Evolutionary conservation across 2,113 vertebrate species (phyloP).

Genomic region (Orcinus orca): DNA sequence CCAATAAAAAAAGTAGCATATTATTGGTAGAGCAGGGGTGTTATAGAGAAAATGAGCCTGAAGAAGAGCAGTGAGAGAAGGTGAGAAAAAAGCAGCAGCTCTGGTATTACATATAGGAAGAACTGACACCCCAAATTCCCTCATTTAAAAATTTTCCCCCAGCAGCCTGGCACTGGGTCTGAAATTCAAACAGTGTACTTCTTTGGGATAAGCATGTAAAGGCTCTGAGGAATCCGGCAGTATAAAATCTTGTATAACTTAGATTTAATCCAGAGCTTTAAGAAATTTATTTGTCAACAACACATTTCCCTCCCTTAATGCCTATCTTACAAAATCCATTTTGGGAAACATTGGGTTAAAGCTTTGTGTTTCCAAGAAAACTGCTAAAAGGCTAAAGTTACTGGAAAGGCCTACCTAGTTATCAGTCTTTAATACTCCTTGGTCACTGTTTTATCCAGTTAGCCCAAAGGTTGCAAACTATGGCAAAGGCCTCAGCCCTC

Average conservation of each 20-base stretch:
- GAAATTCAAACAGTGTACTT: not conserved
- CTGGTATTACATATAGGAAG: not conserved
- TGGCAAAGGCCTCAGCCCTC: not conserved
- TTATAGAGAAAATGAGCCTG: not conserved
- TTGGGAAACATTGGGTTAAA: not conserved
- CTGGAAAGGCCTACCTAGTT: not conserved
- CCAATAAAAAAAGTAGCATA: not conserved
- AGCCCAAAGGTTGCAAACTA: not conserved
- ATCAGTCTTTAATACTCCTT: not conserved
- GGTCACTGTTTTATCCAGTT: not conserved
- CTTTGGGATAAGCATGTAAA: not conserved
- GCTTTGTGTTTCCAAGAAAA: not conserved
- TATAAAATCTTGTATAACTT: not conserved
- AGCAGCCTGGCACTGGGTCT: not conserved
- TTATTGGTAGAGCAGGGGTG: not conserved
- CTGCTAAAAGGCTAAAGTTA: not conserved
- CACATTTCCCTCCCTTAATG: not conserved
- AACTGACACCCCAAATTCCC: not conserved
- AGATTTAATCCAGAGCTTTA: conserved; percentile 6
- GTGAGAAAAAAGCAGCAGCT: not conserved
- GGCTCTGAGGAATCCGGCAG: not conserved
- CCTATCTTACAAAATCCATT: not conserved
- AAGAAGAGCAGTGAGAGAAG: not conserved
- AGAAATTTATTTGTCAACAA: not conserved
- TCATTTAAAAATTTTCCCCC: not conserved